A percentile compares a stretch with the other conserved stretches of the same genome.
Conservation (phyloP, 2,113 vertebrate species). For the Symphodus melops region DNA sequence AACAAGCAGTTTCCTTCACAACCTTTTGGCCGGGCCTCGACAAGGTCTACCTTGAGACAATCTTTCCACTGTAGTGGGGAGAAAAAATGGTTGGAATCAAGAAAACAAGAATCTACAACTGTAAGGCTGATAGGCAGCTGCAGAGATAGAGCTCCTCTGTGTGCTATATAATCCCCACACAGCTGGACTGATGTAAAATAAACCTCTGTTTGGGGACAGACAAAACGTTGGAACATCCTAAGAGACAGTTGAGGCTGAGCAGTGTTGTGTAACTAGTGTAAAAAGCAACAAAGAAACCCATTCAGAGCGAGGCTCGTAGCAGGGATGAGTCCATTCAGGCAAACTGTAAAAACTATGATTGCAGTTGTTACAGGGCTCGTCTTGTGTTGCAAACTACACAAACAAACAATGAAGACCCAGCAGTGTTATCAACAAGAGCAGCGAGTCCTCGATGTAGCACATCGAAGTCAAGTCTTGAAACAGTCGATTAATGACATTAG, state of each 20-base stretch:
- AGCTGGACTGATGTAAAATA: slow-evolving; percentile 63
- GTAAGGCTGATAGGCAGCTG: slow-evolving; percentile 35
- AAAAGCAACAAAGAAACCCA: slow-evolving; percentile 20
- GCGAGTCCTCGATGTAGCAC: not conserved
- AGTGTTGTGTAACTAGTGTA: slow-evolving; percentile 60
- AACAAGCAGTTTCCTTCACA: slow-evolving; percentile 63
- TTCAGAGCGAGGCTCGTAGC: slow-evolving; percentile 13
- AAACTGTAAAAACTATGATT: not conserved
- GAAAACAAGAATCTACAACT: slow-evolving; percentile 52
- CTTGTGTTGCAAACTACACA: not conserved
- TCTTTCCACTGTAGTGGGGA: slow-evolving; percentile 37
- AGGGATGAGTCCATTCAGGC: slow-evolving; percentile 4
- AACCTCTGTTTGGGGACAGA: slow-evolving; percentile 49
- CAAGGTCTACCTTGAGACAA: slow-evolving; percentile 52
- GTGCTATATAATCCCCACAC: slow-evolving; percentile 57
- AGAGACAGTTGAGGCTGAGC: slow-evolving; percentile 49
- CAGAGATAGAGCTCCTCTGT: slow-evolving; percentile 56
- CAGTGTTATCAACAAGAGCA: not conserved
- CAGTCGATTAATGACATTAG: no score
- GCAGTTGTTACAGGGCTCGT: not conserved
- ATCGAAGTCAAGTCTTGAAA: no score
- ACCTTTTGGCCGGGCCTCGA: slow-evolving; percentile 46
- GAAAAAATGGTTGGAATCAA: slow-evolving; percentile 27
- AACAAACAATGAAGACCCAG: not conserved
- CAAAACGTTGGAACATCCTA: slow-evolving; percentile 33